Conservation (phyloP, 2,888 invertebrate species). For the Alloplasta piceator region DNA sequence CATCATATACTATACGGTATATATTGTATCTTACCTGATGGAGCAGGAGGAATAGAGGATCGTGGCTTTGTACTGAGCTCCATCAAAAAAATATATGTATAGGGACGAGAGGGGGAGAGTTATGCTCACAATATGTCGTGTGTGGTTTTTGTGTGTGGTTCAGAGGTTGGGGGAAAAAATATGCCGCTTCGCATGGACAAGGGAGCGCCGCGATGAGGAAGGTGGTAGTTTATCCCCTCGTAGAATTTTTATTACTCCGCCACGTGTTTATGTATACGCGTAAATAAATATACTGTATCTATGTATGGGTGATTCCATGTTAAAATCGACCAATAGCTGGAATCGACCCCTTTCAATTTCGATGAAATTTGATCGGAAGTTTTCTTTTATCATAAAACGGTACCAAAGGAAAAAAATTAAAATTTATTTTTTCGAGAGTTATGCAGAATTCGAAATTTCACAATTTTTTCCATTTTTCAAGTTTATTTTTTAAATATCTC, state of each 20-base stretch:
- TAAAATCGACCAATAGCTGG: too few species aligned
- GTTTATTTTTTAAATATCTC: too few species aligned
- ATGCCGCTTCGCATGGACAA: not conserved
- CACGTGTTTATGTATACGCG: not conserved
- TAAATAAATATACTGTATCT: not conserved
- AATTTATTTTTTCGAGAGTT: too few species aligned
- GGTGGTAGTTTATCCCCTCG: slow-evolving; percentile 42
- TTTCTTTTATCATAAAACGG: too few species aligned
- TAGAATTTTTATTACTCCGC: slow-evolving; percentile 54
- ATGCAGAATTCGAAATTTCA: too few species aligned
- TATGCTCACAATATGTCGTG: slow-evolving; percentile 47
- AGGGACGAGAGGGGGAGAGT: slow-evolving; percentile 38
- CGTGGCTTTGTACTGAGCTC: slow-evolving; percentile 27
- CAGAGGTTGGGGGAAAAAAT: slow-evolving; percentile 5
- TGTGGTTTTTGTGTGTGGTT: slow-evolving; percentile 25
- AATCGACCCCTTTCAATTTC: too few species aligned
- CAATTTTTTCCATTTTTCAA: too few species aligned
- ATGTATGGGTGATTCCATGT: too few species aligned
- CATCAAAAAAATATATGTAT: not conserved
- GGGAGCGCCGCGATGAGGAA: slow-evolving; percentile 1
- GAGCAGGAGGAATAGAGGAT: slow-evolving; percentile 3
- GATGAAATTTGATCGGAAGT: too few species aligned
- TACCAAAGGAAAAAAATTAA: too few species aligned
- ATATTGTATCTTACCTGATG: slow-evolving; percentile 46
- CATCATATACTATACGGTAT: slow-evolving; percentile 19